phyloP scores from a whole-genome alignment of 2,113 vertebrate species.

The Mungos mungo region DNA sequence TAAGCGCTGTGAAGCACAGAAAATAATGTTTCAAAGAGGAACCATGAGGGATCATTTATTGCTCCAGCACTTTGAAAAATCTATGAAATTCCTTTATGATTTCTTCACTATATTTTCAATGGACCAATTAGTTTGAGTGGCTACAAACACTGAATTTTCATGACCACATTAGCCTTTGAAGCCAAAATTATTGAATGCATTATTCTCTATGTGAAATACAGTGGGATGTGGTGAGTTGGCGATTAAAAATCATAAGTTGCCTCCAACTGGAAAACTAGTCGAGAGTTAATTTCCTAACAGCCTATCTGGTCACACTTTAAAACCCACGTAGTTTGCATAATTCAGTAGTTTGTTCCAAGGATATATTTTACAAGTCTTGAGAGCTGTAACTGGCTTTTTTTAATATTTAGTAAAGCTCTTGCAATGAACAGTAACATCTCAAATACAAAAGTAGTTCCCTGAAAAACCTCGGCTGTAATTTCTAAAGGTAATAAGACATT shows the following conservation, averaged over 20 bases:
- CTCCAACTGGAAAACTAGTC: slow-evolving; percentile 74
- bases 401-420: slow-evolving; percentile 55
- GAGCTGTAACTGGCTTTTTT: slow-evolving; percentile 28
- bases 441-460: slow-evolving; percentile 29
- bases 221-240: slow-evolving; percentile 49
- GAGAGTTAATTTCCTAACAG: slow-evolving; percentile 71
- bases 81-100: slow-evolving; percentile 76
- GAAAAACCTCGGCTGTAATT: slow-evolving; percentile 36
- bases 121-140: slow-evolving; percentile 80
- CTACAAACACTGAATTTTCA: slow-evolving; percentile 81
- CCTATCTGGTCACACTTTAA: slow-evolving; percentile 73
- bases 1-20: slow-evolving; percentile 62
- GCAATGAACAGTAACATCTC: background rate
- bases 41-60: slow-evolving; percentile 76
- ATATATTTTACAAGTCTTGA: slow-evolving; percentile 55
- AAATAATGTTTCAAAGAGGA: slow-evolving; percentile 70
- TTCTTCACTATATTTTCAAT: slow-evolving; percentile 79
- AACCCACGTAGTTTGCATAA: slow-evolving; percentile 62
- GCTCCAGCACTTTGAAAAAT: slow-evolving; percentile 79
- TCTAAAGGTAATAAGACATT: slow-evolving; percentile 37
- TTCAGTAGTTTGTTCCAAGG: slow-evolving; percentile 58
- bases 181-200: slow-evolving; percentile 65
- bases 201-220: slow-evolving; percentile 72
- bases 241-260: slow-evolving; percentile 64
- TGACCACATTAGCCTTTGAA: slow-evolving; percentile 75